Evolutionary conservation across 1,140 invertebrate species (phyloP).

Genomic region (Scylla paramamosain): DNA sequence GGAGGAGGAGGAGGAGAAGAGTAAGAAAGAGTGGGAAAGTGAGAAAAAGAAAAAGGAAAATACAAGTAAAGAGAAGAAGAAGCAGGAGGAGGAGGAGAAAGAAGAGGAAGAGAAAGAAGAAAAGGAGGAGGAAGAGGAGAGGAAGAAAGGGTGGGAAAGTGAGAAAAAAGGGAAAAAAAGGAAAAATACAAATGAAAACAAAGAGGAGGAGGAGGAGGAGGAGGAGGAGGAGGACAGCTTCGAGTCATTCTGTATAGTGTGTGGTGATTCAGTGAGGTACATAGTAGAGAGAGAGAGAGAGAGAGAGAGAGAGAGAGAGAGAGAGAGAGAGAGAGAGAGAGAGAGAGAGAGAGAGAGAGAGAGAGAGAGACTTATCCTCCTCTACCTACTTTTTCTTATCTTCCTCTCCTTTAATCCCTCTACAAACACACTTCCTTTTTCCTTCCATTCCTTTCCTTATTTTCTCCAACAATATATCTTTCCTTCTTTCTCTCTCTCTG

Average conservation of each 20-base stretch:
- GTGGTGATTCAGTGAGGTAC: neutral
- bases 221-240: neutral
- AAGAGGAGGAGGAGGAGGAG: neutral
- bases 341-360: neutral
- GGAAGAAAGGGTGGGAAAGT: neutral
- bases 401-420: neutral
- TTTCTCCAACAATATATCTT: no score
- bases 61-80: no score
- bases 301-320: neutral
- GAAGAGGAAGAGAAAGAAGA: neutral
- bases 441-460: neutral
- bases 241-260: no score
- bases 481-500: neutral
- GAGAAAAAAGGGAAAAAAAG: neutral
- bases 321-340: neutral
- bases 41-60: neutral
- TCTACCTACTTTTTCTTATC: neutral
- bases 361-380: neutral
- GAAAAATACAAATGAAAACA: neutral
- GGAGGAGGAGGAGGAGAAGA: neutral
- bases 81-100: neutral
- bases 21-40: neutral
- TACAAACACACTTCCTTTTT: neutral
- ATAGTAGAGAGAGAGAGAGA: neutral
- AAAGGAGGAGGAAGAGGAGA: neutral